Conservation (phyloP, 2,888 invertebrate species). For the Temnothorax ravouxi region DNA sequence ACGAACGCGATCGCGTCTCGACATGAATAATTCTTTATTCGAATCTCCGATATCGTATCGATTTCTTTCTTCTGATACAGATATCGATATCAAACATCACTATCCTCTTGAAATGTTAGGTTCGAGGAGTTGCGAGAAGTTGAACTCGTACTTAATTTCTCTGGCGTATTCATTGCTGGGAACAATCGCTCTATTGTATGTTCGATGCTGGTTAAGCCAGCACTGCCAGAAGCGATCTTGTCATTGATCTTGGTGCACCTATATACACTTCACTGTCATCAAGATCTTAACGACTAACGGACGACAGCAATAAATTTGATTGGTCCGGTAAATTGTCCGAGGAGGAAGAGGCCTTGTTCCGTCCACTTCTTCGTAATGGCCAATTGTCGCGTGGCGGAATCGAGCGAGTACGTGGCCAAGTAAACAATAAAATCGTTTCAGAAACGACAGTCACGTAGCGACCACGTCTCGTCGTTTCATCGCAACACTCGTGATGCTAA, state of each 20-base stretch:
- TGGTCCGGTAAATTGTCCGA: conserved; percentile 76
- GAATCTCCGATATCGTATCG: neutral
- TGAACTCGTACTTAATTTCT: neutral
- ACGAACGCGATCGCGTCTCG: neutral
- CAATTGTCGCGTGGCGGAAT: conserved; percentile 77
- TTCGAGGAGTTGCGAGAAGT: neutral
- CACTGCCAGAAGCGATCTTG: conserved; percentile 13
- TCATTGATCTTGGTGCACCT: conserved; percentile 42
- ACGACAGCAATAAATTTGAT: conserved; percentile 75
- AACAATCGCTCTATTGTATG: neutral
- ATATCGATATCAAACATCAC: neutral
- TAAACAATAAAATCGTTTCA: conserved; percentile 78
- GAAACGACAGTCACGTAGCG: conserved; percentile 9
- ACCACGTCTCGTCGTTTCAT: neutral
- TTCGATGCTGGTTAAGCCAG: neutral
- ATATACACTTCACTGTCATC: conserved; percentile 23
- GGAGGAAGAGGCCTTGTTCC: conserved; percentile 74
- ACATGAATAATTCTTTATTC: conserved; percentile 2
- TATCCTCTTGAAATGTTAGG: neutral
- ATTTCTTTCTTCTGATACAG: neutral
- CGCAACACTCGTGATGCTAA: neutral
- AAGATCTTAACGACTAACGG: conserved; percentile 63
- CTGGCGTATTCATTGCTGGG: neutral
- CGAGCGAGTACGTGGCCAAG: conserved; percentile 75
- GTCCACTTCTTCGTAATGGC: conserved; percentile 77